A percentile compares a stretch with the other conserved stretches of the same genome.
Evolutionary conservation across 2,888 invertebrate species (phyloP).

Genomic region (Andrena trimmerana): DNA sequence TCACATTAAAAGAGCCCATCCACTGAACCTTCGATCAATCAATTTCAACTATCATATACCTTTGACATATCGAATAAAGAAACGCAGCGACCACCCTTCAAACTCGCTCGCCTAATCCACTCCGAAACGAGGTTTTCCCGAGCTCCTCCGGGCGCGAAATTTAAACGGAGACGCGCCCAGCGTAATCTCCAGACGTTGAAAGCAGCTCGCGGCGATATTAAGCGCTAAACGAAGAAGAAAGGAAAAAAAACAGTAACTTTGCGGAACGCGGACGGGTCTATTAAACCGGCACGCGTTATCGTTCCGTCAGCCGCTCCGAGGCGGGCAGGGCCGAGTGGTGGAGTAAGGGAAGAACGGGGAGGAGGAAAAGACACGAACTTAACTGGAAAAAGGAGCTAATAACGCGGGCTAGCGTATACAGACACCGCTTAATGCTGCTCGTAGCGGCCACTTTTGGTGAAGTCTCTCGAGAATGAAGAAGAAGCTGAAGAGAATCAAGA

Average conservation of each 20-base stretch:
- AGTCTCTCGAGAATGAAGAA: slow-evolving; percentile 58
- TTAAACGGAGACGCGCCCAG: slow-evolving; percentile 16
- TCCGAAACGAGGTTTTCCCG: not conserved
- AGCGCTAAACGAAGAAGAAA: not conserved
- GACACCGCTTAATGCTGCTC: slow-evolving; percentile 58
- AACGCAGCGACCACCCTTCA: too few species aligned
- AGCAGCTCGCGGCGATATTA: slow-evolving; percentile 22
- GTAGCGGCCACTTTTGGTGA: slow-evolving; percentile 58
- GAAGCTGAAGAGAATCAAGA: slow-evolving; percentile 57
- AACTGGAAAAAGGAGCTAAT: slow-evolving; percentile 62
- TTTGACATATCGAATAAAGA: too few species aligned
- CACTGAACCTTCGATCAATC: too few species aligned
- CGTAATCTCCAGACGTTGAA: slow-evolving; percentile 21
- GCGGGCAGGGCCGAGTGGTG: not conserved
- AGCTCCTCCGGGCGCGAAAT: not conserved
- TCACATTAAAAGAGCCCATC: too few species aligned
- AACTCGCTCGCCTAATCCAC: not conserved
- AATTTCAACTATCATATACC: too few species aligned
- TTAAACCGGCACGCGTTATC: slow-evolving; percentile 53
- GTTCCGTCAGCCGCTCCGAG: slow-evolving; percentile 22
- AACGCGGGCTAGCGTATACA: slow-evolving; percentile 57
- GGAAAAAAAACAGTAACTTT: slow-evolving; percentile 9
- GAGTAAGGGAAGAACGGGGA: not conserved
- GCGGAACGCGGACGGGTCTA: slow-evolving; percentile 32
- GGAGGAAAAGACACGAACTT: slow-evolving; percentile 39